Evolutionary conservation across 2,888 invertebrate genomes (phyloP).

Genomic region (Trissonchulus latispiculum): DNA sequence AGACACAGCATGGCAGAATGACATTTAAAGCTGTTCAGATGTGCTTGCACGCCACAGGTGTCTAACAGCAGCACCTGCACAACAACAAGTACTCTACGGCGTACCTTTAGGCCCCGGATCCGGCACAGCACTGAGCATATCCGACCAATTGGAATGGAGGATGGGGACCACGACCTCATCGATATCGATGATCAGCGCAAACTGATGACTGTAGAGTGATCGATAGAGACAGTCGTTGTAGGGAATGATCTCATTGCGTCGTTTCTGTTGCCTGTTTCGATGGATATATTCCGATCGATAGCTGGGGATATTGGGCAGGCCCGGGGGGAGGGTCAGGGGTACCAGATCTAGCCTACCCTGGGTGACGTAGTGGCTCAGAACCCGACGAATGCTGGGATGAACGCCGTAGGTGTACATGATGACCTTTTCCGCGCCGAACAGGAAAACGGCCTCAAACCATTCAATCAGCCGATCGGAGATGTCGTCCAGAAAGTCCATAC

Average conservation of each 20-base stretch:
- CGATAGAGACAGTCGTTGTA: conserved; percentile 92
- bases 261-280: conserved; percentile 80
- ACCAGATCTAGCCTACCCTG: conserved; percentile 54
- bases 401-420: conserved; percentile 73
- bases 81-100: too few species aligned
- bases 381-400: conserved; percentile 82
- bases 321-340: conserved; percentile 71
- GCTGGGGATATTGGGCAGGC: conserved; percentile 71
- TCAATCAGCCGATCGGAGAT: conserved; percentile 76
- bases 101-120: conserved; percentile 28
- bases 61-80: not conserved
- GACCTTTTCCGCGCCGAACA: conserved; percentile 64
- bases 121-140: conserved; percentile 63
- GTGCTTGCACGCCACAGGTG: not conserved
- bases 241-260: conserved; percentile 85
- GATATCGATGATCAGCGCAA: conserved; percentile 68
- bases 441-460: conserved; percentile 77
- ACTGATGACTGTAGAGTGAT: conserved; percentile 73
- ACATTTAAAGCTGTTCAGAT: too few species aligned
- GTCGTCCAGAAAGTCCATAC: conserved; percentile 81
- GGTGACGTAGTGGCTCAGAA: conserved; percentile 56
- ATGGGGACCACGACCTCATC: conserved; percentile 90
- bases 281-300: conserved; percentile 58
- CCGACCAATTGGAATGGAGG: conserved; percentile 60
- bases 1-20: too few species aligned